Base-by-base conservation (phyloP, 2,113 vertebrate species). In the Neotragus moschatus region DNA sequence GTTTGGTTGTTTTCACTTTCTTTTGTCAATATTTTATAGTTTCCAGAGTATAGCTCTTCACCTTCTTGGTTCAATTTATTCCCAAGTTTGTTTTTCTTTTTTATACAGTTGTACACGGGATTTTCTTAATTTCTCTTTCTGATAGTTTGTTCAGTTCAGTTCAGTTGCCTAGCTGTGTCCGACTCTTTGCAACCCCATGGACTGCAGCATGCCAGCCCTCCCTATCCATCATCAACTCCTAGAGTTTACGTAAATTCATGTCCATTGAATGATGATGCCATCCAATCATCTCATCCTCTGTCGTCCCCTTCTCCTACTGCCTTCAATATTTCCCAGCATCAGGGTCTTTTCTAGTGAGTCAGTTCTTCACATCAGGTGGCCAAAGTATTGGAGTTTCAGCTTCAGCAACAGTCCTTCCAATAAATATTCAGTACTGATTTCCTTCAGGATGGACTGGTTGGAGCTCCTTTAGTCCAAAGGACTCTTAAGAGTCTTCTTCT, bases 181-280 rank as follows among this genome's bases (percentile, higher is more conserved):
- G 1, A 19, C 33, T 66, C 61, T 66, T 66, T 66, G 33, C 33
- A 66, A n/a, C 33, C 33, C 61, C 33, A 19, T n/a, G 61, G 4
- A 66, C 61, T 66, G 61, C 16, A n/a, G 61, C 61, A 66, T 2
- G 8, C 61, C 33, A 19, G 61, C 7, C 4, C 33, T 19, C 16
- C 61, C 61, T 19, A 8, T 66, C 7, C 16, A 19, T n/a, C 61
- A 66, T 16, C 16, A 66, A 66, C 61, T n/a, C 16, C 16, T 3
- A 10, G 33, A 5, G 33, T 10, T 9, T 66, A n/a, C 61, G 19
- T 8, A n/a, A 19, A n/a, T 16, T n/a, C 33, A 66, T 19, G 61
- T n/a, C 33, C 61, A 19, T 66, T n/a, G 33, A n/a, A 17, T 0
- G 0, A 7, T 66, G 61, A 66, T n/a, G 61, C 61, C 16, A 66